phyloP scores from a whole-genome alignment of 1,140 invertebrate genomes.

The Rhagoletis pomonella region DNA sequence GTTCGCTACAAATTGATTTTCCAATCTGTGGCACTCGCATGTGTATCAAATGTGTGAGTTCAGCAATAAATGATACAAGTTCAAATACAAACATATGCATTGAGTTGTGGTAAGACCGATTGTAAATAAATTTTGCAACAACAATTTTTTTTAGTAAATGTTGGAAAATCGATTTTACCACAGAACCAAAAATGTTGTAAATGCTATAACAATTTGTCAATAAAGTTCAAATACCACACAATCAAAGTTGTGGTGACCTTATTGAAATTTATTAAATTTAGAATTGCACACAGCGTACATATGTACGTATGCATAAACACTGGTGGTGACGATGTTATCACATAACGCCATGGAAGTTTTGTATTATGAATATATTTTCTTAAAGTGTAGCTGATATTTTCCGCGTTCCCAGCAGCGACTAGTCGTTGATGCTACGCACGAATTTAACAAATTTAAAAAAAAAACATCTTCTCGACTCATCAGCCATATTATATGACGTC shows the following conservation, averaged over 20 bases:
- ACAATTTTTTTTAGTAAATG: background rate
- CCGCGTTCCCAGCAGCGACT: no score
- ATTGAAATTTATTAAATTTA: slow-evolving; percentile 4
- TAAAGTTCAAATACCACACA: background rate
- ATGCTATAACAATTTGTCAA: slow-evolving; percentile 5
- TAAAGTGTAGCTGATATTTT: no score
- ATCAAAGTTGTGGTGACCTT: slow-evolving; percentile 1
- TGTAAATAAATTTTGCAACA: background rate
- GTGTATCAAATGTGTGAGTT: background rate
- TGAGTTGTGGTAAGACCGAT: background rate
- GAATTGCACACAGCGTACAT: background rate
- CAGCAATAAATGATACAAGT: background rate
- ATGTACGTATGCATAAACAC: background rate
- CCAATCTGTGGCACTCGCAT: background rate
- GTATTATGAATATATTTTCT: no score
- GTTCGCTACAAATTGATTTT: background rate
- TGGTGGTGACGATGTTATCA: no score
- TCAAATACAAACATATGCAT: background rate
- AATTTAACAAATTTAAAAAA: no score
- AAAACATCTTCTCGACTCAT: no score
- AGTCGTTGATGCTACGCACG: no score
- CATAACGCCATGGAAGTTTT: no score
- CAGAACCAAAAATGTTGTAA: background rate
- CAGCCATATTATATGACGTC: no score
- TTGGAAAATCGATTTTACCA: background rate